phyloP scores from a whole-genome alignment of 2,797 vertebrate species.

The Falco cherrug region DNA sequence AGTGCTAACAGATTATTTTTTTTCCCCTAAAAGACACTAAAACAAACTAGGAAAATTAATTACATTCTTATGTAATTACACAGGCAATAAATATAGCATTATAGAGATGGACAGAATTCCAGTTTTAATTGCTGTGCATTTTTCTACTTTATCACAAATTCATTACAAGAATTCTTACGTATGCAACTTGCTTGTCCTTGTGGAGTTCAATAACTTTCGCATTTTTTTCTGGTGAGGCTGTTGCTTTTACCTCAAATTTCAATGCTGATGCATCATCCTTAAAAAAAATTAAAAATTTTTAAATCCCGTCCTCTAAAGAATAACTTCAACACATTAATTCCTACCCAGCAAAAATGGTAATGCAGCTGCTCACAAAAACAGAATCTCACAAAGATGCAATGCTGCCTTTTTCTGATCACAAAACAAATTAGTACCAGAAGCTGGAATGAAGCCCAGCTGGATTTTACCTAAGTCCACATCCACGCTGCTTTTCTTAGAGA shows the following conservation, averaged over 20 bases:
- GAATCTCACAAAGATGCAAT: background rate
- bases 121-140: background rate
- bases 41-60: background rate
- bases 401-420: background rate
- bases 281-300: background rate
- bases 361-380: constrained; percentile 22
- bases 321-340: background rate
- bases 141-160: background rate
- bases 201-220: constrained; percentile 78
- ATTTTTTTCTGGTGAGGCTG: constrained; percentile 78
- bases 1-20: background rate
- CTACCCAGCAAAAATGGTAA: background rate
- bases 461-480: constrained; percentile 19
- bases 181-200: constrained; percentile 70
- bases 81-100: too few relatives aligned
- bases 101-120: background rate
- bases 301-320: background rate
- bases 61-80: background rate
- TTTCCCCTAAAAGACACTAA: background rate
- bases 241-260: constrained; percentile 81
- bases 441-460: constrained; percentile 30
- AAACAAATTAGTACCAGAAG: constrained; percentile 27
- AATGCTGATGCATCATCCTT: constrained; percentile 87
- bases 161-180: constrained; percentile 74
- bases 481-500: background rate